These are phyloP conservation scores for Campaea margaritaria DNA, from an alignment of 2,888 invertebrate species.

Conservation along the genomic window DNA sequence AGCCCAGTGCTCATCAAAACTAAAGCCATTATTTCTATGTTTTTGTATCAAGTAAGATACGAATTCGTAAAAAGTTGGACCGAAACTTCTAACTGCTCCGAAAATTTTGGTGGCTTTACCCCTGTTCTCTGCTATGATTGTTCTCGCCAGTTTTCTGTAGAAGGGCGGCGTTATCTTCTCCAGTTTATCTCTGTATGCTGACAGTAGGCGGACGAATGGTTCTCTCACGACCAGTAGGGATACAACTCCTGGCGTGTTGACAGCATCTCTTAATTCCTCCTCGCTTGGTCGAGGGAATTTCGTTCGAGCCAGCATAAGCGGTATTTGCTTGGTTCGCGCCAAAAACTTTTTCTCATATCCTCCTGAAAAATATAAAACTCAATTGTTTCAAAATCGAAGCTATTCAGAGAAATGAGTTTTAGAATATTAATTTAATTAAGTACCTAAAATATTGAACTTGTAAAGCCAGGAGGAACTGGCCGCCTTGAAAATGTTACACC, in stretches of 20 bases:
- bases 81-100: conserved; percentile 71
- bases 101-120: conserved; percentile 62
- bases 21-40: conserved; percentile 79
- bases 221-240: conserved; percentile 89
- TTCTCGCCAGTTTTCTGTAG: conserved; percentile 88
- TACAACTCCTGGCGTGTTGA: conserved; percentile 85
- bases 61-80: conserved; percentile 89
- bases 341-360: conserved; percentile 86
- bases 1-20: conserved; percentile 88
- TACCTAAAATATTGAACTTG: conserved; percentile 90
- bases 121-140: conserved; percentile 87
- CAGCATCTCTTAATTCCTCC: conserved; percentile 86
- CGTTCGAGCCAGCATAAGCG: conserved; percentile 88
- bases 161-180: conserved; percentile 89
- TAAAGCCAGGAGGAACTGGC: conserved; percentile 93
- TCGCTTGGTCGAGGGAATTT: conserved; percentile 88
- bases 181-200: conserved; percentile 90
- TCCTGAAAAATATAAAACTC: conserved; percentile 63
- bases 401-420: not conserved
- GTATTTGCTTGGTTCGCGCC: conserved; percentile 85
- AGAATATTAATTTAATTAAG: not conserved
- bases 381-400: not conserved
- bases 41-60: conserved; percentile 88
- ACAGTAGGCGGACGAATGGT: conserved; percentile 89
- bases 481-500: conserved; percentile 91